phyloP scores from a whole-genome alignment of 2,888 invertebrate genomes.

The Synanthedon andrenaeformis region DNA sequence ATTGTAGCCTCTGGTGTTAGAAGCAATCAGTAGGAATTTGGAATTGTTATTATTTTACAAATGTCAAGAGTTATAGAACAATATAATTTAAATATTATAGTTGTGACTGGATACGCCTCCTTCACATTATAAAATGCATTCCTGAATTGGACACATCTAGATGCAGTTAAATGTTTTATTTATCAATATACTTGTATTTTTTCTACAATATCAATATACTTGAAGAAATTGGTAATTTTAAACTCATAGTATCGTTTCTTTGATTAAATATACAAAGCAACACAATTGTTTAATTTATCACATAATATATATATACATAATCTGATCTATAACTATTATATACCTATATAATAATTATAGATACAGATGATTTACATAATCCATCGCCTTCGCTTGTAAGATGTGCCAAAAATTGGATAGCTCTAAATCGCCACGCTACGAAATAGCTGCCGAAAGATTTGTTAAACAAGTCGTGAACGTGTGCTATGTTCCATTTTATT shows the following conservation, averaged over 20 bases:
- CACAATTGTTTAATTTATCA: no score
- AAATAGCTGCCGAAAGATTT: conserved; percentile 40
- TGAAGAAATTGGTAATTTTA: no score
- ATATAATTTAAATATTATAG: not conserved
- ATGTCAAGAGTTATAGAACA: not conserved
- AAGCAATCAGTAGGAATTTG: not conserved
- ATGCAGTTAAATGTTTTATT: no score
- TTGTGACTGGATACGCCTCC: not conserved
- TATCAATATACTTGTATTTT: no score
- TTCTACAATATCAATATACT: no score
- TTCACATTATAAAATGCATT: not conserved
- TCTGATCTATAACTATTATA: no score
- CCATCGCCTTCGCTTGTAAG: not conserved
- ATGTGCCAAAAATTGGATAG: not conserved
- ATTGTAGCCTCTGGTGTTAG: not conserved
- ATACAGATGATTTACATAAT: no score
- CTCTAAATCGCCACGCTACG: conserved; percentile 8
- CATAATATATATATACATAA: no score
- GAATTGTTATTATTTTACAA: not conserved
- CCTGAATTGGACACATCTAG: no score
- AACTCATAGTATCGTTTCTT: no score
- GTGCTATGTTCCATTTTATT: conserved; percentile 15
- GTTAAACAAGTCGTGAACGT: conserved; percentile 31
- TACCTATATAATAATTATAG: no score
- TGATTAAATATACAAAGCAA: no score